phyloP scores from a whole-genome alignment of 2,113 vertebrate genomes.

The Salvelinus sp. region DNA sequence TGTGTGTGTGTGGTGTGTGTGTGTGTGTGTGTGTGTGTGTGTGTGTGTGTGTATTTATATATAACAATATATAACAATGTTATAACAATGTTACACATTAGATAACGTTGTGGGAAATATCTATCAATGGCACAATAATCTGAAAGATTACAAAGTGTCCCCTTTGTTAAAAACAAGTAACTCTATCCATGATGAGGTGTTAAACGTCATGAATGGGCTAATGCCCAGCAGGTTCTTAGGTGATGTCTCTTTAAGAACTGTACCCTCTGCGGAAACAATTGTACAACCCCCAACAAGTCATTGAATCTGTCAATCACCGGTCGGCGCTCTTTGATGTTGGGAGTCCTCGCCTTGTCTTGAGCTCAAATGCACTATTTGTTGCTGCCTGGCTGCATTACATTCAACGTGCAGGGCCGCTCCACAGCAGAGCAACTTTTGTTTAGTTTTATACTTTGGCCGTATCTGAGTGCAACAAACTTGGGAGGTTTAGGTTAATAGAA shows the following conservation, averaged over 20 bases:
- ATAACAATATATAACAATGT: not conserved
- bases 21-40: not conserved
- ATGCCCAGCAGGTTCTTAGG: conserved; percentile 30
- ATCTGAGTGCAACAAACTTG: conserved; percentile 26
- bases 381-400: conserved; percentile 65
- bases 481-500: conserved; percentile 23
- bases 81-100: not conserved
- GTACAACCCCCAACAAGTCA: conserved; percentile 75
- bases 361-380: conserved; percentile 75
- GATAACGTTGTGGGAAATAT: not conserved
- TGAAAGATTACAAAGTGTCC: too few species aligned
- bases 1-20: too few species aligned
- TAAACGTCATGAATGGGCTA: conserved; percentile 37
- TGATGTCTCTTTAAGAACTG: conserved; percentile 80
- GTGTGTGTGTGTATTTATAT: not conserved
- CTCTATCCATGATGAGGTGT: conserved; percentile 9
- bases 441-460: not conserved
- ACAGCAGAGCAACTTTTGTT: conserved; percentile 51
- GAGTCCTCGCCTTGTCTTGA: conserved; percentile 74
- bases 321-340: conserved; percentile 87
- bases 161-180: not conserved
- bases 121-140: not conserved
- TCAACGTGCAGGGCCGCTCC: conserved; percentile 56
- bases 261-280: conserved; percentile 62
- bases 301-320: conserved; percentile 83